Percentiles rank a stretch among this genome's conserved stretches.
phyloP scores from a whole-genome alignment of 1,140 invertebrate genomes.

The Bombus pascuorum region DNA sequence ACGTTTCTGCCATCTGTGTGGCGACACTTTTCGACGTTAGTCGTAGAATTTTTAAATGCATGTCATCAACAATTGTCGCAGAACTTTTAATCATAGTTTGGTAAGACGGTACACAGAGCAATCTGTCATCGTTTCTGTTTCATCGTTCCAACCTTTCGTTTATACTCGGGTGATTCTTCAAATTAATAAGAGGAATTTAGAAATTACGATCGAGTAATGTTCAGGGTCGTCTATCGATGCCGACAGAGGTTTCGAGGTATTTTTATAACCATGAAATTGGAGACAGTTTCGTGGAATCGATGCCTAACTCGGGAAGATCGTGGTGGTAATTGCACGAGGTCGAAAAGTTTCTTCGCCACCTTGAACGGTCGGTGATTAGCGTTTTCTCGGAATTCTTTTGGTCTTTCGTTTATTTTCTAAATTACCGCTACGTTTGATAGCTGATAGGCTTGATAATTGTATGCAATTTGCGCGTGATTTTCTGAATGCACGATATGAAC shows the following conservation, averaged over 20 bases:
- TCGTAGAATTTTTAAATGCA: too few species aligned
- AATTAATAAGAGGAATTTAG: not conserved
- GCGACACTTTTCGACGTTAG: too few species aligned
- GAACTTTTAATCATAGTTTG: not conserved
- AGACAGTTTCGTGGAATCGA: not conserved
- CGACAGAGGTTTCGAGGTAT: not conserved
- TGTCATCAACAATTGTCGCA: not conserved
- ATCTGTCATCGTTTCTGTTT: too few species aligned
- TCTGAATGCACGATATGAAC: not conserved
- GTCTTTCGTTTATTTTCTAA: not conserved
- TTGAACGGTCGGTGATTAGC: not conserved
- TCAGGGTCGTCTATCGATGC: not conserved
- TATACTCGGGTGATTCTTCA: not conserved
- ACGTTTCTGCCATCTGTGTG: too few species aligned
- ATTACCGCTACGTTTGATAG: not conserved
- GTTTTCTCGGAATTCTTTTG: constrained; percentile 25
- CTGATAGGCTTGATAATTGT: constrained; percentile 18
- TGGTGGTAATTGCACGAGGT: constrained; percentile 2
- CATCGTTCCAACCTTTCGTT: too few species aligned
- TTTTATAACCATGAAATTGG: not conserved
- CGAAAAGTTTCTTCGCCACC: not conserved
- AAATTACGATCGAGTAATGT: not conserved
- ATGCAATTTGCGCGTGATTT: constrained; percentile 22
- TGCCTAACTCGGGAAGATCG: not conserved
- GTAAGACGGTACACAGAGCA: too few species aligned